Percentiles rank a stretch among this genome's conserved stretches.
These are phyloP conservation scores for Trypoxylus dichotomus DNA, from an alignment of 1,140 invertebrate species.

Conservation along the genomic window DNA sequence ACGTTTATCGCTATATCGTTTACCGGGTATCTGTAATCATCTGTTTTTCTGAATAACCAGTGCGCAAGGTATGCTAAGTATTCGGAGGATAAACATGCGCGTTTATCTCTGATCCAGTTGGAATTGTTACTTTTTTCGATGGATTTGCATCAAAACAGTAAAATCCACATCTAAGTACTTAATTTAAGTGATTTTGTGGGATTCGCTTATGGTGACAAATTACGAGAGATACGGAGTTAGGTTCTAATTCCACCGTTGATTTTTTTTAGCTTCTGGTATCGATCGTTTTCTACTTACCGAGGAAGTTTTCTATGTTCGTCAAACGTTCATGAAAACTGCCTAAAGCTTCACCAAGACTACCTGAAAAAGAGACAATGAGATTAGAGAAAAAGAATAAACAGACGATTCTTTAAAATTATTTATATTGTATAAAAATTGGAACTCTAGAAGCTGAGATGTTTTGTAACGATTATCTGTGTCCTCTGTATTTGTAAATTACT, in stretches of 20 bases:
- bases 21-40: neutral
- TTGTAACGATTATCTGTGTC: too few species aligned
- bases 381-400: too few species aligned
- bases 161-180: neutral
- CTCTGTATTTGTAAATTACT: too few species aligned
- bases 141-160: constrained; percentile 6
- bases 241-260: too few species aligned
- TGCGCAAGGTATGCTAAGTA: neutral
- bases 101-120: neutral
- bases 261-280: too few species aligned
- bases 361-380: neutral
- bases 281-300: neutral
- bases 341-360: neutral
- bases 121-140: neutral
- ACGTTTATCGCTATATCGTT: neutral
- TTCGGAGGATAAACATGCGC: neutral
- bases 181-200: neutral
- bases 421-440: too few species aligned
- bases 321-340: neutral
- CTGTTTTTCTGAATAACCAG: neutral
- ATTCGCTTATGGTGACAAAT: constrained; percentile 11
- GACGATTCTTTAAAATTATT: too few species aligned
- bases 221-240: neutral
- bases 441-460: too few species aligned
- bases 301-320: neutral